A percentile compares a stretch with the other conserved stretches of the same genome.
Conservation (phyloP, 2,113 vertebrate species). For the Caracal caracal region DNA sequence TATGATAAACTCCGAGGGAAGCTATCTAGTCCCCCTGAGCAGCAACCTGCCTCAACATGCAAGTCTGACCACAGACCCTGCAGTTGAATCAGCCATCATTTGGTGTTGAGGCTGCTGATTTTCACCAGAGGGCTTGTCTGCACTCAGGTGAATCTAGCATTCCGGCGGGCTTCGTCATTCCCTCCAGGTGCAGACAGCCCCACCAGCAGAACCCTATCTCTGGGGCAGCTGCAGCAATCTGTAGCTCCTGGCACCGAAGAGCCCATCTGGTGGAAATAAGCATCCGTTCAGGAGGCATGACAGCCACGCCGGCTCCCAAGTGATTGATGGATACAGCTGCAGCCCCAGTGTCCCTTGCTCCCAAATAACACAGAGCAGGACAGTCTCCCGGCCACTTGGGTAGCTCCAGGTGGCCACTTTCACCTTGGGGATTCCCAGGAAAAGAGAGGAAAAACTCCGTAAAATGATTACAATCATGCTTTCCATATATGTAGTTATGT, state of each 20-base stretch:
- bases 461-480: not conserved
- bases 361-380: not conserved
- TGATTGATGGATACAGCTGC: not conserved
- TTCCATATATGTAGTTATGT: not conserved
- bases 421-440: not conserved
- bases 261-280: not conserved
- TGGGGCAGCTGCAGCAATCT: not conserved
- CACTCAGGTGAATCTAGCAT: not conserved
- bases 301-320: not conserved
- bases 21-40: not conserved
- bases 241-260: not conserved
- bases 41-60: not conserved
- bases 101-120: not conserved
- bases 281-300: not conserved
- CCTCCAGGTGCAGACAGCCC: not conserved
- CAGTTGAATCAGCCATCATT: not conserved
- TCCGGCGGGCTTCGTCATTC: not conserved
- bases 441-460: not conserved
- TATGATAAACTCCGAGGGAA: not conserved
- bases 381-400: not conserved
- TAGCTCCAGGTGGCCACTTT: not conserved
- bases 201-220: rapidly evolving
- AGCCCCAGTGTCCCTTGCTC: not conserved
- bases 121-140: not conserved
- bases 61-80: not conserved